A percentile compares a stretch with the other conserved stretches of the same genome.
Conservation (phyloP, 2,797 vertebrate genomes). For the Hybognathus amarus region DNA sequence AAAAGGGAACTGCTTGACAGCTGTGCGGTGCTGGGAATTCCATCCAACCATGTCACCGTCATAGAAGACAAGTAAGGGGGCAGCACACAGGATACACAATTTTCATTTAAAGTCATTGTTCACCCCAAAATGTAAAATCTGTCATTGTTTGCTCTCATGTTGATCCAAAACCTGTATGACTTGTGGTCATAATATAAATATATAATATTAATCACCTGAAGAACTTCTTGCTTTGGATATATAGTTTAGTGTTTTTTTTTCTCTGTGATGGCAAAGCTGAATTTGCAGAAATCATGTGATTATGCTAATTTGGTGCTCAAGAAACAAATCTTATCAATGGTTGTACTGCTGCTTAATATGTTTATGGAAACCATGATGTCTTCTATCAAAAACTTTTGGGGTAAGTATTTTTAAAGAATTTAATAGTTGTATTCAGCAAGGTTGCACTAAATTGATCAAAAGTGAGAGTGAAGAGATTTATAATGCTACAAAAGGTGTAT, state of each 20-base stretch:
- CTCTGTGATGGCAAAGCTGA: not conserved
- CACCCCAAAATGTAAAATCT: not conserved
- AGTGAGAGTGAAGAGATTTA: not conserved
- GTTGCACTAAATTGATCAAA: not conserved
- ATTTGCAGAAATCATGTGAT: not conserved
- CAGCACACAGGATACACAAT: conserved; percentile 1
- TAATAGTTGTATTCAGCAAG: not conserved
- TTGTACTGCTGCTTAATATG: too few species aligned
- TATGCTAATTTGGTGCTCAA: not conserved
- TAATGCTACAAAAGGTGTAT: not conserved
- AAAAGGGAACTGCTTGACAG: conserved; percentile 90
- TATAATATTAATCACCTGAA: not conserved
- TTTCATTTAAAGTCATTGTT: not conserved
- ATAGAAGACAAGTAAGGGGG: conserved; percentile 87
- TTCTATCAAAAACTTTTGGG: not conserved
- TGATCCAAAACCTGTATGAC: not conserved
- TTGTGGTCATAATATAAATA: not conserved
- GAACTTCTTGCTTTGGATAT: not conserved
- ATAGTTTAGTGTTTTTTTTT: not conserved
- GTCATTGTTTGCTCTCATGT: not conserved
- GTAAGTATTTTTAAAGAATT: too few species aligned
- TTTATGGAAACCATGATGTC: too few species aligned
- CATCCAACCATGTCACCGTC: conserved; percentile 81
- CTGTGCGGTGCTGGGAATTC: conserved; percentile 89
- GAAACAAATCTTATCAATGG: not conserved